phyloP scores from a whole-genome alignment of 2,797 vertebrate species.

The Columba guinea region DNA sequence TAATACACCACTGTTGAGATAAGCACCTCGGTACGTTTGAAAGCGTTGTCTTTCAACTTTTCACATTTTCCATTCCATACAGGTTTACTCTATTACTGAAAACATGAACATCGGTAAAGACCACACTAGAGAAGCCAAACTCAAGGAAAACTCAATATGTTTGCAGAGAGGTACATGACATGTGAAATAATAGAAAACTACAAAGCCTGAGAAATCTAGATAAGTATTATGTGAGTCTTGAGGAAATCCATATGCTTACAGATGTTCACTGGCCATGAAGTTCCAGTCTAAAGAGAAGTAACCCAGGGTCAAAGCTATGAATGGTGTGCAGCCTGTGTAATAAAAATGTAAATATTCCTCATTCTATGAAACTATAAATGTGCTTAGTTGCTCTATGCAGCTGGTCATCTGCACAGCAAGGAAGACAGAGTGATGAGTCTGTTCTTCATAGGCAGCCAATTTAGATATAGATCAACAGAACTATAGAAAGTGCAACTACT shows the following conservation, averaged over 20 bases:
- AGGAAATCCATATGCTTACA: conserved; percentile 14
- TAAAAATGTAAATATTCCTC: conserved; percentile 69
- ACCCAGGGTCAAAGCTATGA: conserved; percentile 45
- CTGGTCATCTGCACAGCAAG: conserved; percentile 13
- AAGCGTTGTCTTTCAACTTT: background rate
- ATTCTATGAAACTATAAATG: conserved; percentile 11
- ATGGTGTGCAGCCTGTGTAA: conserved; percentile 13
- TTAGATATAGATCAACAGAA: background rate
- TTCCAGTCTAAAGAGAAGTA: conserved; percentile 22
- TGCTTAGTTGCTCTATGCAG: conserved; percentile 4
- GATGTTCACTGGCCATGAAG: conserved; percentile 23
- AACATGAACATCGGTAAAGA: background rate
- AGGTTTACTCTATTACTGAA: background rate
- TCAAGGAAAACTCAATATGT: background rate
- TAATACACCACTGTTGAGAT: background rate
- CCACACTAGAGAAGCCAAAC: background rate
- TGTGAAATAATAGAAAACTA: conserved; percentile 43
- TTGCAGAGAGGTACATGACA: background rate
- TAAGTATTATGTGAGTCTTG: conserved; percentile 1
- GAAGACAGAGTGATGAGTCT: background rate
- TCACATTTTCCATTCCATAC: background rate
- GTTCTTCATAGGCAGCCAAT: background rate
- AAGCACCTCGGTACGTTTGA: background rate
- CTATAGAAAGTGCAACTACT: background rate
- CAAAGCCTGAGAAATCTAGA: conserved; percentile 7